phyloP scores from a whole-genome alignment of 2,113 vertebrate genomes.

The Pangasianodon gigas region DNA sequence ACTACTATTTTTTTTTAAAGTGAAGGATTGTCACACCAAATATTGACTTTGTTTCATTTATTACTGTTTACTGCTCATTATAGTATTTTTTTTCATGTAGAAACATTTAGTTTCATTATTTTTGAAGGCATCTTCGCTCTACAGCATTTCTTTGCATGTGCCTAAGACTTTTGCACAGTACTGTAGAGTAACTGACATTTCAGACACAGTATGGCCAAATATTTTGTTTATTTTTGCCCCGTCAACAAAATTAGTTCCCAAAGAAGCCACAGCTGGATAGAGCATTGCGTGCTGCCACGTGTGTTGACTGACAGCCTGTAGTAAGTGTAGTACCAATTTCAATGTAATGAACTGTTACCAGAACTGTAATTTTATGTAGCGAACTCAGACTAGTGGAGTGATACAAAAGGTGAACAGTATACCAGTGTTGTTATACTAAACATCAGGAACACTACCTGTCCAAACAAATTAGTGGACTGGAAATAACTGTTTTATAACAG shows the following conservation, averaged over 20 bases:
- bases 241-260: neutral
- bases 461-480: neutral
- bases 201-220: neutral
- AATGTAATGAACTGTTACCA: neutral
- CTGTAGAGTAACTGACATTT: neutral
- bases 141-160: too few species aligned
- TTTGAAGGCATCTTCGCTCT: too few species aligned
- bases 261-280: neutral
- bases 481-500: neutral
- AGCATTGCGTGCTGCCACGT: neutral
- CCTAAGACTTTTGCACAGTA: too few species aligned
- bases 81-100: too few species aligned
- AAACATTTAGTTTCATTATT: too few species aligned
- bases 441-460: neutral
- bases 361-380: neutral
- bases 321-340: neutral
- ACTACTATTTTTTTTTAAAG: too few species aligned
- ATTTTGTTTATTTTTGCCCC: neutral
- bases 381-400: neutral
- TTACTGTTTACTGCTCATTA: too few species aligned
- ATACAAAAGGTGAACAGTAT: neutral
- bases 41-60: too few species aligned
- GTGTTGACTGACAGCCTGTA: neutral
- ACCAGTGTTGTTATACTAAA: neutral
- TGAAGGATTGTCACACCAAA: too few species aligned